A percentile compares a stretch with the other conserved stretches of the same genome.
Conservation (phyloP, 1,140 invertebrate genomes). For the Aphidius gifuensis region DNA sequence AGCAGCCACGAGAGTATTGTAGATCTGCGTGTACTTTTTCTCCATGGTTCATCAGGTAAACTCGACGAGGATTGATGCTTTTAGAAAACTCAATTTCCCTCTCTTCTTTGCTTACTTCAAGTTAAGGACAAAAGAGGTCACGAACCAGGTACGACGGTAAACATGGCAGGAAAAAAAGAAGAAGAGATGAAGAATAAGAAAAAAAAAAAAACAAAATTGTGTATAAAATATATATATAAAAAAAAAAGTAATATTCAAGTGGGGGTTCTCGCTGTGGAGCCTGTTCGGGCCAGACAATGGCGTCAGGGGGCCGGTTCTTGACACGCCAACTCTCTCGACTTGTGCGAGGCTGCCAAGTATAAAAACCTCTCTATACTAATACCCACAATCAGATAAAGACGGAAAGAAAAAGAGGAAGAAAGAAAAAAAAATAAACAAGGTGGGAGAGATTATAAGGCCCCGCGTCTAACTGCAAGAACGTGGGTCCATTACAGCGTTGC, state of each 20-base stretch:
- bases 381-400: too few relatives aligned
- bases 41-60: too few relatives aligned
- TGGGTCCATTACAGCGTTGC: conserved; percentile 17
- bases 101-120: not conserved
- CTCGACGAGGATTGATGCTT: not conserved
- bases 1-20: too few relatives aligned
- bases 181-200: conserved; percentile 23
- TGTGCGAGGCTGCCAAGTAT: conserved; percentile 24
- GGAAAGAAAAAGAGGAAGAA: too few relatives aligned
- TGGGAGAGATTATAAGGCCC: too few relatives aligned
- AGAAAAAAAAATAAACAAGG: too few relatives aligned
- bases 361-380: not conserved
- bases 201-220: conserved; percentile 7
- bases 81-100: not conserved
- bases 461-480: too few relatives aligned
- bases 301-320: conserved; percentile 51
- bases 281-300: conserved; percentile 43
- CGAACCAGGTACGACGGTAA: conserved; percentile 31
- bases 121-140: conserved; percentile 39
- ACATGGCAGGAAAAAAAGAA: conserved; percentile 22
- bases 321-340: conserved; percentile 31
- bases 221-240: too few relatives aligned
- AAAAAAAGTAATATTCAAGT: too few relatives aligned
- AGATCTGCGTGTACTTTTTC: too few relatives aligned
- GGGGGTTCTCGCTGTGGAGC: conserved; percentile 15